Evolutionary conservation across 2,797 vertebrate genomes (phyloP), one percentile per base, ranked within the genome.

Genomic region (Nyctalus aviator): DNA sequence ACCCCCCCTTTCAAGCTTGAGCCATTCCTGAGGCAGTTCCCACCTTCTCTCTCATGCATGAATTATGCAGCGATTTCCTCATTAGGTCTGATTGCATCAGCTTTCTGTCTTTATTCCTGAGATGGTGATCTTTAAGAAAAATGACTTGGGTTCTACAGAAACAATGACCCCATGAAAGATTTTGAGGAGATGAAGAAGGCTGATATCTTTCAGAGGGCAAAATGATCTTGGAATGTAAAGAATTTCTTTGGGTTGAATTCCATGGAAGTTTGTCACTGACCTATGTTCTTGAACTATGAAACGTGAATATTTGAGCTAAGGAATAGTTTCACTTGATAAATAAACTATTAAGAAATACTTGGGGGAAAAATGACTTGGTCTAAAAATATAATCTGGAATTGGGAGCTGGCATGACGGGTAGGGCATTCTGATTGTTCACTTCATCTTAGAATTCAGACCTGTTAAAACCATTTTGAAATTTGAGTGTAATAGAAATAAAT

Each of bases 391-490:
- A 90, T 48, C 20, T 82, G 82, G 79, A 85, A 62, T 77, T 35
- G 46, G 86, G 84, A 91, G 50, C 48, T 91, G 90, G 89, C 79
- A 59, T 64, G 81, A 83, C 71, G 84, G 75, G 41, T 46, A 77
- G 92, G 87, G 93, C 91, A 83, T 77, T 81, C 35, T 53, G 92
- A 88, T 88, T 77, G 66, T 85, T 94, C 55, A 83, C 71, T 95
- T 89, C 69, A 89, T 46, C 25, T 32, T 11, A 86, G 84, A 73
- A 85, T 69, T 90, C 78, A 94, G 91, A 75, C 14, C 90, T 88
- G 48, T 82, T 95, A 86, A 86, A 18, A 69, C 64, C 41, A 64
- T 88, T 91, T 91, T 37, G 92, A 90, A 88, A 79, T 92, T 73
- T 73, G 84, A 73, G 62, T 27, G 12, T 82, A 90, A 84, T 44